Conservation (phyloP, 2,797 vertebrate genomes). For the Parauchenoglanis punctatus region DNA sequence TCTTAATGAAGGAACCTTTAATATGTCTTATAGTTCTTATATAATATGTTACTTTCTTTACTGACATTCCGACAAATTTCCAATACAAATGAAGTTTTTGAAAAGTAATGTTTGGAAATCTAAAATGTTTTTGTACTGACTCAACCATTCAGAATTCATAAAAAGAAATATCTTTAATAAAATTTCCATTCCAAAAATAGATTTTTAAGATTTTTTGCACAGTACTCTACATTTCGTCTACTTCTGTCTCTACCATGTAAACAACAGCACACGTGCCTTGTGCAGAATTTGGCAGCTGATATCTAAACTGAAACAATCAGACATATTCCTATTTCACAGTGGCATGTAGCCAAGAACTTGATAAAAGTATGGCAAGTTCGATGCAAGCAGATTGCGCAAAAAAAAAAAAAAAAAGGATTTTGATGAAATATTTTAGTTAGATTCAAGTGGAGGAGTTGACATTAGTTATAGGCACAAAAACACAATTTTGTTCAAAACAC, state of each 20-base stretch:
- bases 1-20: no score
- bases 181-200: no score
- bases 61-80: no score
- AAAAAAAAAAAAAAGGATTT: neutral
- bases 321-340: neutral
- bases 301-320: neutral
- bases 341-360: conserved; percentile 6
- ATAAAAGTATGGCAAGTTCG: neutral
- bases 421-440: neutral
- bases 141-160: no score
- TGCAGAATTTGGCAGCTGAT: neutral
- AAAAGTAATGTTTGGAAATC: no score
- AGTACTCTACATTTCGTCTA: neutral
- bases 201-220: no score
- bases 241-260: neutral
- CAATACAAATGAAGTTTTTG: no score
- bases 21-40: no score
- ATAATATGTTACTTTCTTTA: no score
- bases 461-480: neutral
- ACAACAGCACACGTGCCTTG: neutral
- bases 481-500: neutral
- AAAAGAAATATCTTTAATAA: no score
- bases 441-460: neutral
- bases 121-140: no score
- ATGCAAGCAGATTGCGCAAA: neutral